These are phyloP conservation scores for Astropecten irregularis DNA, from an alignment of 53 echinoderm and acorn worm genomes.

Conservation along the genomic window DNA sequence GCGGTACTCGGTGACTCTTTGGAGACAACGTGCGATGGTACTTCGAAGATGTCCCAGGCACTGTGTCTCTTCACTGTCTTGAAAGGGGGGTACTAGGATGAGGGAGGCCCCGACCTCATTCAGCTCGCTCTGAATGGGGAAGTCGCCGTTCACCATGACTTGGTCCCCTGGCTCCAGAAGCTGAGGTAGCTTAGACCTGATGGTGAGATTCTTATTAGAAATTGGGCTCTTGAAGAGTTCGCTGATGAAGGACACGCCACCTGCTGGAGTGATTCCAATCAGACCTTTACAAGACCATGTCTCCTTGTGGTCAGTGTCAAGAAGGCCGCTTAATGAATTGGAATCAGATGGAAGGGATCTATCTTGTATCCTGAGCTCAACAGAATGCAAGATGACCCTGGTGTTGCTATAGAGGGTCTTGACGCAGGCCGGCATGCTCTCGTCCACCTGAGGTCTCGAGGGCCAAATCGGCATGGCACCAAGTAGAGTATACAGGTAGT, in stretches of 20 bases:
- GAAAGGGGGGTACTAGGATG: neutral
- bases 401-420: neutral
- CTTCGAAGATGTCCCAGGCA: neutral
- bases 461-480: constrained; percentile 11
- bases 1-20: neutral
- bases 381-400: constrained; percentile 6
- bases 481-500: constrained; percentile 13
- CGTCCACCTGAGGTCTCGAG: neutral
- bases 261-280: constrained; percentile 21
- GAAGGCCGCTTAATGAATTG: neutral
- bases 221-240: neutral
- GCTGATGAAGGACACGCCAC: constrained; percentile 10
- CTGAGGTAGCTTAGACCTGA: neutral
- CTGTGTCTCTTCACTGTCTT: neutral
- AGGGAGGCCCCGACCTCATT: neutral
- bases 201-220: constrained; percentile 5
- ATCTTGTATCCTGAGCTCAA: neutral
- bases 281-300: neutral
- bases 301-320: neutral
- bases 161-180: constrained; percentile 14
- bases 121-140: constrained; percentile 9
- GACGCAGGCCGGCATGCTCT: neutral
- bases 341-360: neutral
- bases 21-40: neutral
- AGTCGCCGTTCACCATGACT: constrained; percentile 2